A percentile compares a stretch with the other conserved stretches of the same genome.
These are phyloP conservation scores for Brenthis ino DNA, from an alignment of 2,888 invertebrate genomes.

Conservation along the genomic window DNA sequence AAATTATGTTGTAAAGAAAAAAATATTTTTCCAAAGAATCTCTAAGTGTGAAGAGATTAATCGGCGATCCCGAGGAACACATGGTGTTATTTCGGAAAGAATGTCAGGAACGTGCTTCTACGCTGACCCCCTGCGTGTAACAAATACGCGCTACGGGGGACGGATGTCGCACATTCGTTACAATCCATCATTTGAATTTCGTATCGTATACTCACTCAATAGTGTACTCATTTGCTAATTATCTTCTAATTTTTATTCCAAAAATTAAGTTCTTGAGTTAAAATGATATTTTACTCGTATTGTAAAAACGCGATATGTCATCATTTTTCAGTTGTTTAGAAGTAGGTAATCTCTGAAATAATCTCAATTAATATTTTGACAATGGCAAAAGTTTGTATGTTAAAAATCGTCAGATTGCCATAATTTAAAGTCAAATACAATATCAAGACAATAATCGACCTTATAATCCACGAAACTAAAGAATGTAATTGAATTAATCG, in stretches of 20 bases:
- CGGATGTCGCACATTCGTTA: conserved; percentile 72
- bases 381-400: too few species aligned
- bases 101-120: conserved; percentile 76
- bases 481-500: too few species aligned
- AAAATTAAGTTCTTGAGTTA: neutral
- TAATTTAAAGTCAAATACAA: too few species aligned
- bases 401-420: too few species aligned
- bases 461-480: too few species aligned
- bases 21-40: conserved; percentile 50
- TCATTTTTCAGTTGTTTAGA: too few species aligned
- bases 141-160: conserved; percentile 62
- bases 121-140: conserved; percentile 71
- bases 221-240: conserved; percentile 10
- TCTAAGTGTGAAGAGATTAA: conserved; percentile 77
- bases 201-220: conserved; percentile 51
- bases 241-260: neutral
- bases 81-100: conserved; percentile 77
- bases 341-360: too few species aligned
- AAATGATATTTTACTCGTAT: too few species aligned
- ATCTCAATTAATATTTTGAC: too few species aligned
- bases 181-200: conserved; percentile 71
- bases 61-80: conserved; percentile 59
- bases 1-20: conserved; percentile 35
- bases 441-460: too few species aligned
- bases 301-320: too few species aligned